Conservation (phyloP, 2,797 vertebrate species). For the Anniella stebbinsi region DNA sequence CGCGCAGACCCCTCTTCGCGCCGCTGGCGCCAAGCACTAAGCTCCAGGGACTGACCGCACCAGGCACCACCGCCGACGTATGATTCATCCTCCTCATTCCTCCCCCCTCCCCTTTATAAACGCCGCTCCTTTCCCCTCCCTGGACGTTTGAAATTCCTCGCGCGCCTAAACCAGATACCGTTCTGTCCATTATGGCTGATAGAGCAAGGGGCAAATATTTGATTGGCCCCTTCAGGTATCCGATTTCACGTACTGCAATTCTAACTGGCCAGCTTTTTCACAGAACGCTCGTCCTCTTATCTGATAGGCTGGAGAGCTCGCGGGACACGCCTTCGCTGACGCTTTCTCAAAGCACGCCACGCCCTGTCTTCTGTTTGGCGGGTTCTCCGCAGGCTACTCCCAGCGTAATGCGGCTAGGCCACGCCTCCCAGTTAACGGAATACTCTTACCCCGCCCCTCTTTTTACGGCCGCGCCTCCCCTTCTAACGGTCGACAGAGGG, state of each 20-base stretch:
- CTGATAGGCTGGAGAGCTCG: not conserved
- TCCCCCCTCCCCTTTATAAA: not conserved
- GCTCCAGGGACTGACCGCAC: not conserved
- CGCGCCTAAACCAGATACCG: conserved; percentile 19
- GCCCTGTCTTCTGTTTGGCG: conserved; percentile 12
- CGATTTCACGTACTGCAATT: not conserved
- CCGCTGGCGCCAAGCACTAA: not conserved
- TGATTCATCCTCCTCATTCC: not conserved
- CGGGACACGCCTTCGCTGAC: not conserved
- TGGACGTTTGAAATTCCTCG: conserved; percentile 49
- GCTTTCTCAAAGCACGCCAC: not conserved
- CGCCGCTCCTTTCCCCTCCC: not conserved
- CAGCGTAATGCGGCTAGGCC: not conserved
- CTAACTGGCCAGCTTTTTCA: not conserved
- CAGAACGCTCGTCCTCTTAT: not conserved
- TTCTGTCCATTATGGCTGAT: not conserved
- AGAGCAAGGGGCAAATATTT: too few species aligned
- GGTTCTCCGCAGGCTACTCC: not conserved
- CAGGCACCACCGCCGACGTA: not conserved
- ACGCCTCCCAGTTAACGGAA: not conserved
- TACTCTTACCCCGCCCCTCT: not conserved
- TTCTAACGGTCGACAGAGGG: not conserved
- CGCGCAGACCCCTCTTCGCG: not conserved
- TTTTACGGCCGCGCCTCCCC: too few species aligned
- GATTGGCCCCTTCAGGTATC: not conserved